Evolutionary conservation across 2,888 invertebrate species (phyloP), one percentile per base, ranked within the genome.

Genomic region (Himalopsyche kuldschensis): DNA sequence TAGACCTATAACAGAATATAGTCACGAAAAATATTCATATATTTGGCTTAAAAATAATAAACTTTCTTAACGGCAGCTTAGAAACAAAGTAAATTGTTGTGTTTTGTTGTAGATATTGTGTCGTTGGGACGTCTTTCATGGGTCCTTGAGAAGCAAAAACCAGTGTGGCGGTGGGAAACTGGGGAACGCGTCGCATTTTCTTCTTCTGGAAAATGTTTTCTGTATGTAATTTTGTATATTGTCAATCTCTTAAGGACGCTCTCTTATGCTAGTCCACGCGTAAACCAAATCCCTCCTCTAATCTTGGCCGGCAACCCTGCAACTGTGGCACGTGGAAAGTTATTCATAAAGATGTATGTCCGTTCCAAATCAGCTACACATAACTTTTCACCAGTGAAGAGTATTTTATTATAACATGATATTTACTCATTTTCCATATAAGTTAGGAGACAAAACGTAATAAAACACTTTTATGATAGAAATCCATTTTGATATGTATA

Each of bases 231-330:
- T 86, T 84, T 86, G 84, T 82, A 82, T 84, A 86, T 84, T 84
- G 84, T 83, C 86, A 85, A 85, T 85, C 84, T 85, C 84, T 84
- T 86, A 86, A 86, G 84, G 84, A 82, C 83, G 77, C 80, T 82
- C 85, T 86, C 84, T 81, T 86, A 86, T 86, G 86, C 86, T 77
- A 82, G 83, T 86, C 84, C 86, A 86, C 86, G 86, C 86, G 84
- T 83, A 81, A 80, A 84, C 78, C 84, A 84, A 86, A 86, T 86
- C 86, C 86, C 83, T 81, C 69, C 83, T 84, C 80, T 84, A 84
- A 85, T 85, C 82, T 76, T 75, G 80, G 11, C 35, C 32, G 32
- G 30, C 17, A 2, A 30, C 15, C 11, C 30, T 69, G 27, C 20
- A 69, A 69, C 69, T 24, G 24, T 27, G 69, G 30, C 15, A 11